Conservation (phyloP, 2,888 invertebrate genomes). For the Coleophora deauratella region DNA sequence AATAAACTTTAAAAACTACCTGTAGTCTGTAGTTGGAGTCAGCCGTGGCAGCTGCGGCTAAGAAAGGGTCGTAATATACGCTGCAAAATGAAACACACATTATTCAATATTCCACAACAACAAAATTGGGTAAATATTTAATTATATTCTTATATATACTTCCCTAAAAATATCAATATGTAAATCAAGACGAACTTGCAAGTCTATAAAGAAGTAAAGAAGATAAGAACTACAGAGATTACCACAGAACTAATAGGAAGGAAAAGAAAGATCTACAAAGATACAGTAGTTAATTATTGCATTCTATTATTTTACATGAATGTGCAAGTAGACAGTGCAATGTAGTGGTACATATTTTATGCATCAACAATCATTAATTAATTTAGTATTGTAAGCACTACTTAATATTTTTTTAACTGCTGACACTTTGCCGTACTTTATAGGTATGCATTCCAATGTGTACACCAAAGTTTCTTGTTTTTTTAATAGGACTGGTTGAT, state of each 20-base stretch:
- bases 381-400: background rate
- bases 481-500: too few species aligned
- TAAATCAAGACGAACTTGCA: too few species aligned
- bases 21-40: slow-evolving; percentile 94
- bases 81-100: slow-evolving; percentile 67
- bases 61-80: slow-evolving; percentile 96
- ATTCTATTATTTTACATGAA: too few species aligned
- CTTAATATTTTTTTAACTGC: background rate
- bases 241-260: too few species aligned
- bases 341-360: slow-evolving; percentile 4
- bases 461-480: too few species aligned
- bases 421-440: too few species aligned
- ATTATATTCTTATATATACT: background rate
- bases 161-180: too few species aligned
- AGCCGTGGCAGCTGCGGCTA: slow-evolving; percentile 89
- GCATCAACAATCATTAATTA: background rate
- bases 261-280: too few species aligned
- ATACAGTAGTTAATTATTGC: too few species aligned
- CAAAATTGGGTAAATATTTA: background rate
- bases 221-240: too few species aligned
- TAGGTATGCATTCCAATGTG: too few species aligned
- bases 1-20: slow-evolving; percentile 71
- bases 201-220: too few species aligned
- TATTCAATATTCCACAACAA: background rate
- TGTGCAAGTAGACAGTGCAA: background rate